A percentile compares a stretch with the other conserved stretches of the same genome.
phyloP scores from a whole-genome alignment of 64 coral and sea anemone species.

The Actinia equina region DNA sequence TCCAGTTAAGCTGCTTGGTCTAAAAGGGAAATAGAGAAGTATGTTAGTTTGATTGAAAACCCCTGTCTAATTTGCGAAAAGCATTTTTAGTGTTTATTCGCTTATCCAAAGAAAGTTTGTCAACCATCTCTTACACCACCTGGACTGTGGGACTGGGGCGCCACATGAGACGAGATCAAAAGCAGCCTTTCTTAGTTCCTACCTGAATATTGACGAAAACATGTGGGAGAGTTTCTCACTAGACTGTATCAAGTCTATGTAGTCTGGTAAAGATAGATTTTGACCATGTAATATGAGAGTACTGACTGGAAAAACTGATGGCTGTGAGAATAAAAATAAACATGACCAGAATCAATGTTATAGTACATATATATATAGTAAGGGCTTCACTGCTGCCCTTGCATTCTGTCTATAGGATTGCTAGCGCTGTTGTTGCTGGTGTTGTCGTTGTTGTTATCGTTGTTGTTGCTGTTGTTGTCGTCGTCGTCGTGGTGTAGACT shows the following conservation, averaged over 20 bases:
- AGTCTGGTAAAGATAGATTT: background rate
- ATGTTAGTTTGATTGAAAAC: too few species aligned
- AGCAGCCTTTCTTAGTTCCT: background rate
- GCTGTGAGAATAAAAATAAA: background rate
- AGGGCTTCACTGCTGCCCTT: too few species aligned
- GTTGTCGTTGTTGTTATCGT: background rate
- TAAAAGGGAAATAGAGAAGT: background rate
- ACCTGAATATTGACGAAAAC: constrained; percentile 10
- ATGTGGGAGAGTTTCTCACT: background rate
- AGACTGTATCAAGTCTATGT: background rate
- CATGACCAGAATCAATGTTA: too few species aligned
- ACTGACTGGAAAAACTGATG: background rate
- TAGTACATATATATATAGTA: too few species aligned
- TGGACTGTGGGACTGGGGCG: too few species aligned
- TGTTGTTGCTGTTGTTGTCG: background rate
- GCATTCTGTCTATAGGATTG: background rate
- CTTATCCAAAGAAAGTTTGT: too few species aligned
- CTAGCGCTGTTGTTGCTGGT: background rate
- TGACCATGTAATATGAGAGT: constrained; percentile 8
- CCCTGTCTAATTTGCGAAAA: too few species aligned
- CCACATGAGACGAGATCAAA: too few species aligned
- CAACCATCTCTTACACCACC: too few species aligned
- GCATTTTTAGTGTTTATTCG: too few species aligned
- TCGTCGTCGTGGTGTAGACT: too few species aligned
- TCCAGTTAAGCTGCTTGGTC: background rate